These are phyloP conservation scores for Microchrysa polita DNA, from an alignment of 2,888 invertebrate genomes.

Conservation along the genomic window DNA sequence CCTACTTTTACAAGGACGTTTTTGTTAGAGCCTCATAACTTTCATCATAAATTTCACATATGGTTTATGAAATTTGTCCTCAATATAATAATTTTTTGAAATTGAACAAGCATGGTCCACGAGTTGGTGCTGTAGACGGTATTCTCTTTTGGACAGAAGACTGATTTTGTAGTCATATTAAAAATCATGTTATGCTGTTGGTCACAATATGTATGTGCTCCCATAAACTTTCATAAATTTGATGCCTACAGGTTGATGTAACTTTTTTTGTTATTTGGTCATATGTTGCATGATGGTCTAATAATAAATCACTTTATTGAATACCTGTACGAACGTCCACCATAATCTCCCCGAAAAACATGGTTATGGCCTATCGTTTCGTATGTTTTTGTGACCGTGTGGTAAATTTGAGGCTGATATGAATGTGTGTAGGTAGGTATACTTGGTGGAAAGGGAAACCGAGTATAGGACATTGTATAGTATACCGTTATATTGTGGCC, in stretches of 20 bases:
- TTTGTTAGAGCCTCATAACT: slow-evolving; percentile 4
- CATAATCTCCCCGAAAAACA: neutral
- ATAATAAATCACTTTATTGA: slow-evolving; percentile 43
- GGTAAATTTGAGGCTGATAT: neutral
- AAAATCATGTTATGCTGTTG: neutral
- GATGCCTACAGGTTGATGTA: slow-evolving; percentile 9
- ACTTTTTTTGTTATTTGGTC: neutral
- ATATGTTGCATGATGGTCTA: slow-evolving; percentile 8
- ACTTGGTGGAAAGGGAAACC: neutral
- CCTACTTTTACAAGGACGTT: neutral
- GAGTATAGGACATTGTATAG: too few species aligned
- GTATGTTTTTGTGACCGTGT: slow-evolving; percentile 5
- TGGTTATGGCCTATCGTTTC: slow-evolving; percentile 20
- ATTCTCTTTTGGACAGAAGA: neutral
- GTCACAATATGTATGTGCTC: slow-evolving; percentile 5
- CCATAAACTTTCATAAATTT: slow-evolving; percentile 19
- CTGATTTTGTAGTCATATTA: slow-evolving; percentile 1
- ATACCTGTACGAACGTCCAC: slow-evolving; percentile 35
- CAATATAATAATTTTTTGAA: slow-evolving; percentile 13
- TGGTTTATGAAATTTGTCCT: slow-evolving; percentile 18
- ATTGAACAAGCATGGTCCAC: neutral
- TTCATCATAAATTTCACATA: slow-evolving; percentile 7
- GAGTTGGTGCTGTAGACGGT: too few species aligned
- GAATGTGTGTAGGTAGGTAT: neutral
- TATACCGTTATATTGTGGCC: neutral